phyloP scores from a whole-genome alignment of 2,797 vertebrate genomes.

The Columba guinea region DNA sequence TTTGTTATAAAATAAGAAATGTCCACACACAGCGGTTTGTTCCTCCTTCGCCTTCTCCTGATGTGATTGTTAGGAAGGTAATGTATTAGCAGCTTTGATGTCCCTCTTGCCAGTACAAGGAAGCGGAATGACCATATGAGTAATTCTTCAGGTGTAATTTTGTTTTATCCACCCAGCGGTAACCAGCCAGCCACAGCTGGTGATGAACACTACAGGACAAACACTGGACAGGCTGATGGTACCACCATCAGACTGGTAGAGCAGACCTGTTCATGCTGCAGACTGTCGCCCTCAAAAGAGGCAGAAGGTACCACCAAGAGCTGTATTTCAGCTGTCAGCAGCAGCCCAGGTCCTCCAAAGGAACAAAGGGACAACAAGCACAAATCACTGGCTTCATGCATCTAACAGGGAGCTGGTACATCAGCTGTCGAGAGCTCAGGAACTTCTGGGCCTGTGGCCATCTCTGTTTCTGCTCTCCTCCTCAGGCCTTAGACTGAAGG shows the following conservation, averaged over 20 bases:
- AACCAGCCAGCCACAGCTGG: neutral
- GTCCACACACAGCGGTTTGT: neutral
- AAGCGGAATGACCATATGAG: neutral
- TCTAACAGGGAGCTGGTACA: neutral
- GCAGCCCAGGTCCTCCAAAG: neutral
- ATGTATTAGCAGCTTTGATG: neutral
- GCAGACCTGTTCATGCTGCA: neutral
- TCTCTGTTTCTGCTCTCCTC: neutral
- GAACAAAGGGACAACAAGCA: accelerated
- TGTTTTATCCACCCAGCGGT: neutral
- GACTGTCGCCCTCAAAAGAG: neutral
- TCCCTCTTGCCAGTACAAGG: neutral
- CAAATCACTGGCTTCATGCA: neutral
- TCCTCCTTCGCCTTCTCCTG: neutral
- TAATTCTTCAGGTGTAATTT: neutral
- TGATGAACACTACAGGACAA: neutral
- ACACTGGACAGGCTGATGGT: accelerated
- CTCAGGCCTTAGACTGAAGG: neutral
- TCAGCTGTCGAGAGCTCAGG: neutral
- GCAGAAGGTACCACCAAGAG: neutral
- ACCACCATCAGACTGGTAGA: neutral
- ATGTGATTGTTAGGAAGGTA: accelerated
- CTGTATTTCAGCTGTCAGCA: neutral
- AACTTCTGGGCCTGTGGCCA: neutral
- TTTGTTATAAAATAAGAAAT: neutral